Conservation (phyloP, 2,797 vertebrate genomes). For the Apodemus agrarius region DNA sequence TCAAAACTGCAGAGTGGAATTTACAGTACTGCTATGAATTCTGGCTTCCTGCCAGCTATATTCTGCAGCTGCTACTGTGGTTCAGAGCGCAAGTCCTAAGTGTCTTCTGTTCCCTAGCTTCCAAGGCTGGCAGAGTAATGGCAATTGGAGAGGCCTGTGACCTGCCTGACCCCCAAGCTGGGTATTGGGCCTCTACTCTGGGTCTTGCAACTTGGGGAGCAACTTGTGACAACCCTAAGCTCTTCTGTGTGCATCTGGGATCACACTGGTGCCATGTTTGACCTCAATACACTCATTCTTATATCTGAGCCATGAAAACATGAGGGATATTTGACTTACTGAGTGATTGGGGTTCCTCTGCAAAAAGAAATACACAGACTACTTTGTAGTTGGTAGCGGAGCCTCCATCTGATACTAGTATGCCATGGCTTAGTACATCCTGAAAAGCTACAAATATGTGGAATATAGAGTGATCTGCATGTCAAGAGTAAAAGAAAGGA, state of each 20-base stretch:
- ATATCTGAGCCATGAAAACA: not conserved
- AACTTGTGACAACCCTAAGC: not conserved
- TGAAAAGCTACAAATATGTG: slow-evolving; percentile 90
- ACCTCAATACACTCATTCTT: not conserved
- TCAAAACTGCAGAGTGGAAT: not conserved
- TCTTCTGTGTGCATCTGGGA: not conserved
- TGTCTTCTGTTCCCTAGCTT: too few species aligned
- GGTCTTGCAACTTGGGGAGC: too few species aligned
- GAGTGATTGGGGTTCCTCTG: not conserved
- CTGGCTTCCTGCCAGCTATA: not conserved
- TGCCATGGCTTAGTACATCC: not conserved
- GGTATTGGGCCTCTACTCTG: not conserved
- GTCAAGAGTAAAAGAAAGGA: slow-evolving; percentile 92
- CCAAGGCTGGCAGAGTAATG: too few species aligned
- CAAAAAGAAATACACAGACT: not conserved
- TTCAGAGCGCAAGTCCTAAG: not conserved
- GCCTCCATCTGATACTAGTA: too few species aligned
- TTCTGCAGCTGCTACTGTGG: not conserved
- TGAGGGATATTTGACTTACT: not conserved
- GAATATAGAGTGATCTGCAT: slow-evolving; percentile 85
- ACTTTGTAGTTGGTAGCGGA: not conserved
- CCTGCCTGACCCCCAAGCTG: not conserved
- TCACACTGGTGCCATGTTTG: not conserved
- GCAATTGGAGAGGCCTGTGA: too few species aligned
- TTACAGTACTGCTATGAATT: not conserved